Evolutionary conservation across 2,888 invertebrate species (phyloP).

Genomic region (Nebria salina): DNA sequence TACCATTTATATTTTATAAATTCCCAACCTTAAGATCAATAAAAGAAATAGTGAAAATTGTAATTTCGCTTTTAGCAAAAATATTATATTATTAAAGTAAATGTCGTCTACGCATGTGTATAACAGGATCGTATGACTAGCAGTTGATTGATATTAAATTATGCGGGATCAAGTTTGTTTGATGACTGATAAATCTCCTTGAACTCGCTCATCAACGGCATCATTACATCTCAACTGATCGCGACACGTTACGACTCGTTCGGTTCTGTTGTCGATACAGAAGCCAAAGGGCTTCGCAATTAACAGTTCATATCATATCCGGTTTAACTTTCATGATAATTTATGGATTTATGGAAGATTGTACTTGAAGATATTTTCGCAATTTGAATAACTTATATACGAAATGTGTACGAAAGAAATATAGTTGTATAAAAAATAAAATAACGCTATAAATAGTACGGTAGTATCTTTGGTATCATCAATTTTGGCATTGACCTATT

Average conservation of each 20-base stretch:
- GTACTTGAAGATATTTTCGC: too few species aligned
- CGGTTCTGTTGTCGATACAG: background rate
- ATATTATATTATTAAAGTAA: too few species aligned
- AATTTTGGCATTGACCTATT: slow-evolving; percentile 12
- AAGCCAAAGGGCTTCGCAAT: background rate
- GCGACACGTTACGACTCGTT: background rate
- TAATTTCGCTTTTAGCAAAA: too few species aligned
- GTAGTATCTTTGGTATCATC: background rate
- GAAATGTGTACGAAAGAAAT: background rate
- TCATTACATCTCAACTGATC: slow-evolving; percentile 4
- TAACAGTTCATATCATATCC: slow-evolving; percentile 3
- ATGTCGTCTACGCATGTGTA: background rate
- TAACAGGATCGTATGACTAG: slow-evolving; percentile 19
- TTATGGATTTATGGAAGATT: too few species aligned
- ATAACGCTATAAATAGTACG: background rate
- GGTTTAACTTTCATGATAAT: too few species aligned
- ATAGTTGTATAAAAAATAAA: background rate
- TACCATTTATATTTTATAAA: background rate
- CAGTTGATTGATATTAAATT: slow-evolving; percentile 29
- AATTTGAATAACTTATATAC: too few species aligned
- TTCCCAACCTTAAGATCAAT: background rate
- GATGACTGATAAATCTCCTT: slow-evolving; percentile 23
- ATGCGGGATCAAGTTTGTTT: slow-evolving; percentile 28
- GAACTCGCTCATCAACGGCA: slow-evolving; percentile 12
- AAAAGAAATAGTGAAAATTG: too few species aligned